Percentiles rank a stretch among this genome's conserved stretches.
Evolutionary conservation across 2,797 vertebrate species (phyloP).

Genomic region (Balearica regulorum): DNA sequence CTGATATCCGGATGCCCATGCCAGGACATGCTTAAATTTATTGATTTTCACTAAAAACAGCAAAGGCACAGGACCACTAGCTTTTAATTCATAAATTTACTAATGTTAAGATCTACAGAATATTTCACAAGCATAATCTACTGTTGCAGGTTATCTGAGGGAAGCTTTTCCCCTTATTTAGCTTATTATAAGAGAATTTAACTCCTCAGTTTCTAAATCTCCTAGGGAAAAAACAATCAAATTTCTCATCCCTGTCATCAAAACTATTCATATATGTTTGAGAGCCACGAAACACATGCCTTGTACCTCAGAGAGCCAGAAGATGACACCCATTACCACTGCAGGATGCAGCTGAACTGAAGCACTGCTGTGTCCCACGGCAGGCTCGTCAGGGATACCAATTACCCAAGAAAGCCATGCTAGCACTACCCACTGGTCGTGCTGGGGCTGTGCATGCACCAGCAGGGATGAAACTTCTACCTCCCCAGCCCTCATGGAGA

Average conservation of each 20-base stretch:
- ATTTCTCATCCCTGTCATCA: neutral
- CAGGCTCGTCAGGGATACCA: neutral
- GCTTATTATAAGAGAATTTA: neutral
- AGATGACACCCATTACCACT: neutral
- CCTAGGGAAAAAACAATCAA: neutral
- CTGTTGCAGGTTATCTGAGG: neutral
- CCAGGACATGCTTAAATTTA: neutral
- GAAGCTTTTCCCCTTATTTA: neutral
- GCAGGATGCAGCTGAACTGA: neutral
- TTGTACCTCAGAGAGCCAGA: neutral
- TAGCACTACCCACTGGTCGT: neutral
- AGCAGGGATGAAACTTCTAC: neutral
- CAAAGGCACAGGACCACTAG: neutral
- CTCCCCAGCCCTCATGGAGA: neutral
- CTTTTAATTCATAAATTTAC: neutral
- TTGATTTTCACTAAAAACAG: neutral
- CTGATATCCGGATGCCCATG: neutral
- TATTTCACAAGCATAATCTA: neutral
- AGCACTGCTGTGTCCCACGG: neutral
- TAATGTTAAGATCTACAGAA: neutral
- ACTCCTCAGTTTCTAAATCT: neutral
- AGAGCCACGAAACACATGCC: neutral
- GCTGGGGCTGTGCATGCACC: neutral
- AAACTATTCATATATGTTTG: neutral
- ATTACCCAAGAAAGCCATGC: accelerated